Evolutionary conservation across 2,888 invertebrate genomes (phyloP).

Genomic region (Euspilapteryx auroguttella): DNA sequence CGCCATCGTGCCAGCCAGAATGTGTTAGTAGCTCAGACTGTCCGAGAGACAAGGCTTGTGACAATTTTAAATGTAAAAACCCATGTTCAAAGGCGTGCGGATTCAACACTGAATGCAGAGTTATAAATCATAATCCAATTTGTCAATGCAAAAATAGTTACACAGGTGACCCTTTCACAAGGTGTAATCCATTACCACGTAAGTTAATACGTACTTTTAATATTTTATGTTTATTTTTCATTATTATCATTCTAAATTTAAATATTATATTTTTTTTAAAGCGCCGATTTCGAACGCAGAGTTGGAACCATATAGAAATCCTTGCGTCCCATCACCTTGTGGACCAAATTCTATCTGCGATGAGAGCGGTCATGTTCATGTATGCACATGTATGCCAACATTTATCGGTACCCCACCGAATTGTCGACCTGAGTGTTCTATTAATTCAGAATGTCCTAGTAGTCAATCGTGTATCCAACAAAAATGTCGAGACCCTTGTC

Average conservation of each 20-base stretch:
- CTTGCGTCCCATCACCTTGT: slow-evolving; percentile 67
- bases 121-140: slow-evolving; percentile 78
- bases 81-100: slow-evolving; percentile 76
- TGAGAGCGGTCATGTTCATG: slow-evolving; percentile 59
- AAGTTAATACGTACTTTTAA: slow-evolving; percentile 16
- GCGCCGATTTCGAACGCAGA: slow-evolving; percentile 44
- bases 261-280: slow-evolving; percentile 15
- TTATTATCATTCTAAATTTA: too few relatives aligned
- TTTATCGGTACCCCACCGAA: slow-evolving; percentile 66
- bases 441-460: slow-evolving; percentile 69
- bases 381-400: slow-evolving; percentile 64
- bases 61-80: slow-evolving; percentile 75
- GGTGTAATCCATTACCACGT: slow-evolving; percentile 59
- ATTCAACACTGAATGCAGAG: slow-evolving; percentile 69
- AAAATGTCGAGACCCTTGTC: slow-evolving; percentile 73
- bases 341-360: slow-evolving; percentile 71
- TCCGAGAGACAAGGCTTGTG: slow-evolving; percentile 70
- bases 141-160: slow-evolving; percentile 69
- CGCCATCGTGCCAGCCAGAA: slow-evolving; percentile 77
- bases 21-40: slow-evolving; percentile 79
- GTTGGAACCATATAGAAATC: slow-evolving; percentile 49
- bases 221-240: too few relatives aligned
- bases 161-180: slow-evolving; percentile 70
- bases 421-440: slow-evolving; percentile 72
- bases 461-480: slow-evolving; percentile 71